Evolutionary conservation across 2,113 vertebrate genomes (phyloP).

Genomic region (Odobenus rosmarus): DNA sequence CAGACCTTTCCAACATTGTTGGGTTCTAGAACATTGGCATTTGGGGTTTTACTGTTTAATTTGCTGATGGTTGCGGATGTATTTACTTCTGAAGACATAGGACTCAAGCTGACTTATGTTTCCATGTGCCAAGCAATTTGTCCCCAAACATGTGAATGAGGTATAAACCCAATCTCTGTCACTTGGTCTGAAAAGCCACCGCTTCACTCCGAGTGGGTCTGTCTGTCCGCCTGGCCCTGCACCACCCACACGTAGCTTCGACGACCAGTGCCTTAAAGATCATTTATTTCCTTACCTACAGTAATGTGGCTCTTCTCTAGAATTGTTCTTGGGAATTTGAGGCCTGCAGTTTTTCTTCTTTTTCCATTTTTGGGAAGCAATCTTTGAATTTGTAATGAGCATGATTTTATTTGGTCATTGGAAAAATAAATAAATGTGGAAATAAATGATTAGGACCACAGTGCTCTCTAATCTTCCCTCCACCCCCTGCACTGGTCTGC

Average conservation of each 20-base stretch:
- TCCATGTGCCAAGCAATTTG: background rate
- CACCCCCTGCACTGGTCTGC: background rate
- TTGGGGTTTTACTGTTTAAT: background rate
- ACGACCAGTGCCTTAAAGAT: rapidly evolving
- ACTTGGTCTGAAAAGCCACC: background rate
- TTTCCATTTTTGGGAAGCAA: background rate
- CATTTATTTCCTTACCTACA: background rate
- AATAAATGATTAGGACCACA: background rate
- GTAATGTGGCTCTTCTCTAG: background rate
- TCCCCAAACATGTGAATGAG: background rate
- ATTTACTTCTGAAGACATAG: background rate
- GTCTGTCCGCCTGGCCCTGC: background rate
- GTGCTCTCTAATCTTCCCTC: no score
- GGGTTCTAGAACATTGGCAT: background rate
- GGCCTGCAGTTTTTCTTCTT: background rate
- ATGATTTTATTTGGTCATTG: background rate
- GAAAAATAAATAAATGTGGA: background rate
- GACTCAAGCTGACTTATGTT: background rate
- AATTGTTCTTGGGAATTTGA: background rate
- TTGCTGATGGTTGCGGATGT: background rate
- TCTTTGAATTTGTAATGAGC: background rate
- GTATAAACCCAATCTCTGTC: background rate
- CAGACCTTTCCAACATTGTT: no score
- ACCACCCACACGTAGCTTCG: rapidly evolving
- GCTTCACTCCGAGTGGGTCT: rapidly evolving